Conservation (phyloP, 1,140 invertebrate genomes). For the Drosophila pruinosa region DNA sequence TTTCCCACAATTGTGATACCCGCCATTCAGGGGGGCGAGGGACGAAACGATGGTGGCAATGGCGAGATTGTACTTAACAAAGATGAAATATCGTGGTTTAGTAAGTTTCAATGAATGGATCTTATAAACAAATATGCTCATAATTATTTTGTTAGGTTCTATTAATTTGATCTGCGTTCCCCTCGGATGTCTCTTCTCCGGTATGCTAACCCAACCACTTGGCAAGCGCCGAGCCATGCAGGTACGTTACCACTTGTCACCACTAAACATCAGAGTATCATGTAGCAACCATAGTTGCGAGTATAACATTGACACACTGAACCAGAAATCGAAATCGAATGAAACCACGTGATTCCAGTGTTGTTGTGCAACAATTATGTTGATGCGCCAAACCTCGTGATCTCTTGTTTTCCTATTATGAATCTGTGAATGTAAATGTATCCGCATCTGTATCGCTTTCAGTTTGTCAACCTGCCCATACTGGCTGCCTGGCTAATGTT, state of each 20-base stretch:
- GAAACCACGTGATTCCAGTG: slow-evolving; percentile 28
- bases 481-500: slow-evolving; percentile 89
- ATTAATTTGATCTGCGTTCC: slow-evolving; percentile 91
- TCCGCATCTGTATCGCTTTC: slow-evolving; percentile 15
- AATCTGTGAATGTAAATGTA: background rate
- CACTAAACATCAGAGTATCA: background rate
- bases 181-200: slow-evolving; percentile 89
- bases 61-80: slow-evolving; percentile 84
- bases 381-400: slow-evolving; percentile 14
- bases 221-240: slow-evolving; percentile 89
- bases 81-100: slow-evolving; percentile 90
- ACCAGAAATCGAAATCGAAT: slow-evolving; percentile 37
- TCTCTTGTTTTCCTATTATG: slow-evolving; percentile 24
- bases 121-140: background rate
- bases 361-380: slow-evolving; percentile 55
- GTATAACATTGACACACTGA: slow-evolving; percentile 62
- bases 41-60: slow-evolving; percentile 78
- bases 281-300: background rate
- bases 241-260: slow-evolving; percentile 72
- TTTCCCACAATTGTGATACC: slow-evolving; percentile 91
- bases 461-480: slow-evolving; percentile 88
- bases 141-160: slow-evolving; percentile 85
- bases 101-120: slow-evolving; percentile 83
- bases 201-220: slow-evolving; percentile 87
- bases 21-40: slow-evolving; percentile 84